phyloP scores from a whole-genome alignment of 2,113 vertebrate genomes.

The Gambusia holbrooki region DNA sequence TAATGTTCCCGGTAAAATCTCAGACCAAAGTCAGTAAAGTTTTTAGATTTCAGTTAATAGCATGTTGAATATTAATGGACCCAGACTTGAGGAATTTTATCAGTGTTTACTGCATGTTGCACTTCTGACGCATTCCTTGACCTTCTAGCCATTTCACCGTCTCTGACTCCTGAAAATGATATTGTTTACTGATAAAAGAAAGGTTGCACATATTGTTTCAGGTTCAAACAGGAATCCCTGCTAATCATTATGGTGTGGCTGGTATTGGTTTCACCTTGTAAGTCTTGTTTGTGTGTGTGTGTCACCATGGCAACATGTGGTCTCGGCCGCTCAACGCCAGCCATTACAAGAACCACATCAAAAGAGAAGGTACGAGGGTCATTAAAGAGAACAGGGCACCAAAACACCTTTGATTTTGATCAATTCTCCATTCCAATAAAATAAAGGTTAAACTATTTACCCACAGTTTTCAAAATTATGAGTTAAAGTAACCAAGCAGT shows the following conservation, averaged over 20 bases:
- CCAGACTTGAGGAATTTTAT: not conserved
- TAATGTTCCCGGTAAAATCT: not conserved
- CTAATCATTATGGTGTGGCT: not conserved
- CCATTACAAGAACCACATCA: not conserved
- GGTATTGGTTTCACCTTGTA: not conserved
- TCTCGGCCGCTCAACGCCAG: too few species aligned
- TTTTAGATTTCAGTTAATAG: not conserved
- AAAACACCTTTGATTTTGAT: not conserved
- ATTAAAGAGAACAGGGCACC: not conserved
- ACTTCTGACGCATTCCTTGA: too few species aligned
- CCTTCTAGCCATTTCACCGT: too few species aligned
- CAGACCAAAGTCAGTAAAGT: not conserved
- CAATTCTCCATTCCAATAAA: not conserved
- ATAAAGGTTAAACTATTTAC: not conserved
- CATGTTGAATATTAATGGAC: not conserved
- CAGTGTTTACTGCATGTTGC: not conserved
- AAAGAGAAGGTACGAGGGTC: not conserved
- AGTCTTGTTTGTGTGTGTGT: not conserved
- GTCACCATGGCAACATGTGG: not conserved
- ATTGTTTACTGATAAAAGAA: too few species aligned
- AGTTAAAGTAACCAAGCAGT: not conserved
- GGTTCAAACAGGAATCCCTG: not conserved
- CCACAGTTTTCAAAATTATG: not conserved
- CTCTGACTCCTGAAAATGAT: too few species aligned
- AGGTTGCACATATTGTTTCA: too few species aligned